Evolutionary conservation across 2,113 vertebrate genomes (phyloP), one percentile per base, ranked within the genome.

Genomic region (Chitala chitala): DNA sequence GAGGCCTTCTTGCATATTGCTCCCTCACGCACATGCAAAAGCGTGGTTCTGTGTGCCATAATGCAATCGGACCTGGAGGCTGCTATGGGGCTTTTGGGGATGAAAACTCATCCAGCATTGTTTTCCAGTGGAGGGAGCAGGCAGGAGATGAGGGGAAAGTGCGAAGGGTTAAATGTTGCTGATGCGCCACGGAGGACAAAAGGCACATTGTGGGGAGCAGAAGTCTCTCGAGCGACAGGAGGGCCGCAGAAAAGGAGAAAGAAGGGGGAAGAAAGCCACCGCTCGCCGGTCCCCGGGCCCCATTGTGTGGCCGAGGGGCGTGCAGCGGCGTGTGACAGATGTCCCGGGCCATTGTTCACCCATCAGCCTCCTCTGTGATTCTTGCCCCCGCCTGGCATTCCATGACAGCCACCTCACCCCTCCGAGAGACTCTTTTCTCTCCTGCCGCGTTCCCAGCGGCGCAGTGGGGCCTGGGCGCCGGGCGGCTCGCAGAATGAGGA

Each of bases 311-410:
- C 65, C n/a, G 33, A 71, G 72, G 78, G 77, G 69, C 70, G 72
- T 77, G 75, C 71, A 36, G 75, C 65, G 69, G 73, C 56, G 51
- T 80, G 78, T 82, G 82, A 80, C 80, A 83, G 76, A 81, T 78
- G 77, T 76, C 79, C 56, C 0, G 76, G 53, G 54, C 78, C 40
- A 77, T 78, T 76, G 76, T 81, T 38, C 71, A 38, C 59, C 69
- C 71, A 58, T 64, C 76, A 56, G 53, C 69, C 74, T 26, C 68
- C 36, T 73, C 55, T 73, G 13, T 55, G 29, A 50, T 44, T 68
- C 31, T 71, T 77, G 66, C 75, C 68, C 71, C 8, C 36, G 65
- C 36, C 1, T 70, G 70, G 56, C 65, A 72, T 78, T 75, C 76
- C 56, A 59, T 73, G 73, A 33, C 22, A 76, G 65, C 24, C 50